Evolutionary conservation across 2,797 vertebrate species (phyloP).

Genomic region (Rallus crepitans): DNA sequence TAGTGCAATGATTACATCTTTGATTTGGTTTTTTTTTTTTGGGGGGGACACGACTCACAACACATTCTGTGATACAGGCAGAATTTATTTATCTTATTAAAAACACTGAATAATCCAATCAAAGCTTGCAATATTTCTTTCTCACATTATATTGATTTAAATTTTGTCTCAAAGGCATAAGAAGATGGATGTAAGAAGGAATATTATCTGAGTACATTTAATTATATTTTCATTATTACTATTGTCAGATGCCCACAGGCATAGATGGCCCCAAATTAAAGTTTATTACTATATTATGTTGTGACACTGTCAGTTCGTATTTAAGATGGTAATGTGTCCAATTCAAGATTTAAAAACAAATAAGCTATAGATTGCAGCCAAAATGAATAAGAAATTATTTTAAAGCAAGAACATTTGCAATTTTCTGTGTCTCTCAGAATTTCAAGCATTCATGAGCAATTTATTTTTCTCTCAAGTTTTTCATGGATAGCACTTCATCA

Average conservation of each 20-base stretch:
- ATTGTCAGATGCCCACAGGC: neutral
- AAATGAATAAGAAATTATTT: neutral
- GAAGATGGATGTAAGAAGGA: neutral
- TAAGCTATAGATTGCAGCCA: neutral
- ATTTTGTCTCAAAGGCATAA: neutral
- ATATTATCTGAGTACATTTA: neutral
- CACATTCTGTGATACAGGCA: neutral
- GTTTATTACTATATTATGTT: neutral
- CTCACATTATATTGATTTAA: neutral
- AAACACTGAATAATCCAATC: neutral
- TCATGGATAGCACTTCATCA: neutral
- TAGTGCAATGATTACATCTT: neutral
- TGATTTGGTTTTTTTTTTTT: no score
- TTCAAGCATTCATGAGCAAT: neutral
- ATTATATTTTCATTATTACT: neutral
- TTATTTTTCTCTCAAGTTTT: neutral
- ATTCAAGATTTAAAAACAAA: neutral
- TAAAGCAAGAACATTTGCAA: neutral
- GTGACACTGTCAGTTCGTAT: neutral
- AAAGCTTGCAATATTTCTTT: neutral
- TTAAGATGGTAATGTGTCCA: neutral
- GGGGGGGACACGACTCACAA: no score
- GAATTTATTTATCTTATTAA: neutral
- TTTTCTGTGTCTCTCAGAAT: neutral
- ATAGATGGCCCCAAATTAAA: neutral